A percentile compares a stretch with the other conserved stretches of the same genome.
These are phyloP conservation scores for Myotis daubentonii DNA, from an alignment of 2,797 vertebrate species.

Conservation along the genomic window DNA sequence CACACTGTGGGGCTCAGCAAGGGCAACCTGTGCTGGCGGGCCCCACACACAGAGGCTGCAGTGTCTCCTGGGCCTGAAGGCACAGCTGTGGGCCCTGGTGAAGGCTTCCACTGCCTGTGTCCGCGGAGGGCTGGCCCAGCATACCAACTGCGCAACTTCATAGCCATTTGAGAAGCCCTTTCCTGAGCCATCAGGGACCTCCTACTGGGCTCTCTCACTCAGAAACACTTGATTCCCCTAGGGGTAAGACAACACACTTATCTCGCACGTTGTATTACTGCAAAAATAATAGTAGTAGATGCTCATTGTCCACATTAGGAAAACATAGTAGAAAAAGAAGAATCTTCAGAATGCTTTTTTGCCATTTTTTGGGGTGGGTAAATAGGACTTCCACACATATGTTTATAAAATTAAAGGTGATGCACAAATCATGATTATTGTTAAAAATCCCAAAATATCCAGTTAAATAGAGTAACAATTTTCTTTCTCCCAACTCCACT, in stretches of 20 bases:
- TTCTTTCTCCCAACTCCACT: not conserved
- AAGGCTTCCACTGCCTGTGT: not conserved
- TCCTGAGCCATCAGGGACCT: not conserved
- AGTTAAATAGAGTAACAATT: not conserved
- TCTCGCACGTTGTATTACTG: not conserved
- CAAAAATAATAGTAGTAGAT: not conserved
- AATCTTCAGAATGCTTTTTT: not conserved
- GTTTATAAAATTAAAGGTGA: not conserved
- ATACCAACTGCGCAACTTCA: not conserved
- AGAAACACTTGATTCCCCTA: not conserved
- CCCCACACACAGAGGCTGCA: not conserved
- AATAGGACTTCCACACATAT: not conserved
- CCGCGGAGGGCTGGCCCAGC: not conserved
- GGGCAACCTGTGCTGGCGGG: no score
- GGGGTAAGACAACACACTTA: not conserved
- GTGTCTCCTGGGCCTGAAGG: not conserved
- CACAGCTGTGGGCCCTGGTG: accelerated
- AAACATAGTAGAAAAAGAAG: not conserved
- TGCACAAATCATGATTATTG: not conserved
- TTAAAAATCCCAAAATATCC: constrained; percentile 26
- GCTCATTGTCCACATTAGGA: not conserved
- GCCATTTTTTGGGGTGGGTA: not conserved
- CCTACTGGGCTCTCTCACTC: not conserved
- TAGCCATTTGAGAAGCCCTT: not conserved
- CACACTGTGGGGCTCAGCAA: accelerated